phyloP scores from a whole-genome alignment of 2,113 vertebrate species.

The Gymnobelideus leadbeateri region DNA sequence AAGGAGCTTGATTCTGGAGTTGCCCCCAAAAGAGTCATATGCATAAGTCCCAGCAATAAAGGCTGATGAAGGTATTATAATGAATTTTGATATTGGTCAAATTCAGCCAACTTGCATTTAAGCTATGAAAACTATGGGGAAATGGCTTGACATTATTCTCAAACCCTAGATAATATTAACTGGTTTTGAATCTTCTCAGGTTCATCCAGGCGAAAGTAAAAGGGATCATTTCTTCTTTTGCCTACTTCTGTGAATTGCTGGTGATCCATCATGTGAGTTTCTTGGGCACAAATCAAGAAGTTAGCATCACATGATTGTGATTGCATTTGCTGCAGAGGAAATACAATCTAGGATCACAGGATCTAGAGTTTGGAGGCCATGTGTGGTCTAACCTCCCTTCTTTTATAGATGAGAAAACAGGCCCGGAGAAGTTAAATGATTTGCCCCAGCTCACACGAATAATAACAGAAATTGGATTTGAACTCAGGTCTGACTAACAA shows the following conservation, averaged over 20 bases:
- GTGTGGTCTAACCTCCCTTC: background rate
- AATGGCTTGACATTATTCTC: background rate
- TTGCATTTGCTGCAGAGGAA: background rate
- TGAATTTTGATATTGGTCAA: background rate
- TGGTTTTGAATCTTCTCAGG: background rate
- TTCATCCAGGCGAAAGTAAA: background rate
- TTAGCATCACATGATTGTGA: background rate
- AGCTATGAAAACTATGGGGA: background rate
- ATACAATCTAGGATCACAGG: background rate
- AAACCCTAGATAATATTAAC: background rate
- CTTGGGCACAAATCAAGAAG: slow-evolving; percentile 9
- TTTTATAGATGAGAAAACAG: background rate
- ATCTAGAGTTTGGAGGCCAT: background rate
- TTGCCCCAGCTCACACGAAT: background rate
- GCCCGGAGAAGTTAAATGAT: background rate
- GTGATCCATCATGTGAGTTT: background rate
- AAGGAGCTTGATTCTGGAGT: background rate
- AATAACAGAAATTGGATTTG: background rate
- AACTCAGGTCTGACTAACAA: background rate
- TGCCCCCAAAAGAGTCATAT: background rate
- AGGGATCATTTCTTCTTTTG: background rate
- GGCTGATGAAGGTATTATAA: background rate
- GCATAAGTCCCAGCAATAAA: background rate
- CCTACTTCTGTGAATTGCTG: background rate
- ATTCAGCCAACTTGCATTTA: background rate